Evolutionary conservation across 2,888 invertebrate species (phyloP), one percentile per base, ranked within the genome.

Genomic region (Polia nebulosa): DNA sequence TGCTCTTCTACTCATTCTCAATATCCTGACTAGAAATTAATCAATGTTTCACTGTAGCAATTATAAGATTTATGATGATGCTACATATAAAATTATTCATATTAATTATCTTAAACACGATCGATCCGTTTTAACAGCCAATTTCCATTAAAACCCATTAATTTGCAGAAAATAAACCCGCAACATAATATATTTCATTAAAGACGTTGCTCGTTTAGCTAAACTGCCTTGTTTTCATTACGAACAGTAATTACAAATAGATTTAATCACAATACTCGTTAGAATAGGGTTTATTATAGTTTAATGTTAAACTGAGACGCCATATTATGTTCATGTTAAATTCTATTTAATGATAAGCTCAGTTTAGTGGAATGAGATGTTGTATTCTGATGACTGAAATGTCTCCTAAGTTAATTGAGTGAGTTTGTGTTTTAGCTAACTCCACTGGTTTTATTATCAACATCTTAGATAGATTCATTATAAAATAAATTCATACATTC

Each of bases 201-300:
- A 67, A 47, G 39, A 17, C 2, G 1, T 39, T 17, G 15, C 13
- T 69, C 69, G 20, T 49, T 57, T 41, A 57, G 17, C 17, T 22
- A 22, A 57, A 49, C 2, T 27, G n/a, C 11, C 20, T 17, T 27
- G 39, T 70, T 68, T 57, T 17, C 70, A 68, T 70, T 70, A 58
- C 11, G 29, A 8, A 27, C 29, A 57, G 20, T 56, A 69, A 67
- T 67, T 58, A 49, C 41, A 70, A 27, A 17, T 5, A 32, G 67
- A 49, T 49, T 17, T 27, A 34, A 68, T 70, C 71, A 41, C 70
- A 41, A 58, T 49, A 22, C 39, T 49, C 47, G 32, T 58, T 70
- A 27, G 8, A 58, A 70, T 11, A 41, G 20, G 39, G 32, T 25
- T 57, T 49, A 56, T 57, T 47, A 58, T 27, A 34, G 58, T 69